Base-by-base conservation (phyloP, 1,140 invertebrate species). In the Araneus ventricosus region DNA sequence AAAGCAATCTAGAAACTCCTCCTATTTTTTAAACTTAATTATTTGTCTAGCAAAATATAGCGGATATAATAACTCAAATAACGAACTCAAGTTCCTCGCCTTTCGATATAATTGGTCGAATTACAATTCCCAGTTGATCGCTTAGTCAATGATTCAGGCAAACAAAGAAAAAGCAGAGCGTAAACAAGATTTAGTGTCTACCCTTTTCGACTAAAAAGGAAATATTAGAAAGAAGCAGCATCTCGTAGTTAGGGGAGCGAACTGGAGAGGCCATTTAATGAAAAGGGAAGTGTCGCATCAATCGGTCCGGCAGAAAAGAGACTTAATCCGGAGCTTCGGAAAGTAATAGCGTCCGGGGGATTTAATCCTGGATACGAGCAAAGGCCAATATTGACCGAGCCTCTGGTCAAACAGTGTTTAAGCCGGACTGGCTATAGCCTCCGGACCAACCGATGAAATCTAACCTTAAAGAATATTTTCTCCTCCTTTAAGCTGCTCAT, bases 341-440 rank as follows among this genome's bases (percentile, higher is more conserved):
- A 82, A 92, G 90, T 85, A 92, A 92, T 92, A 86, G 90, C 82
- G 59, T 80, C 90, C 82, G 80, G 79, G 89, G 57, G 90, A 92
- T 92, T 92, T 92, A 92, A 92, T 92, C 90, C 90, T n/a, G 59
- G 39, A 70, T 59, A 85, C 82, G 88, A 90, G 88, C 88, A 90
- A 82, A 90, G 80, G 90, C 80, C 90, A 92, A 92, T 92, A 92
- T 92, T 92, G 90, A 92, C 90, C 80, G n/a, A 86, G 90, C 90
- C 82, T 52, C 90, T 92, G 90, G 90, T 85, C 90, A 92, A 92
- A 92, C 82, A 92, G 82, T 86, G 90, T 92, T 92, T 92, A 92
- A 92, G 80, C 90, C 27, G 27, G 90, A 90, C 75, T 41, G 59
- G 86, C 57, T 82, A 75, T 90, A 39, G 90, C 82, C 90, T 67